Percentiles rank a stretch among this genome's conserved stretches.
Conservation (phyloP, 1,140 invertebrate species). For the Chrysomallon squamiferum region DNA sequence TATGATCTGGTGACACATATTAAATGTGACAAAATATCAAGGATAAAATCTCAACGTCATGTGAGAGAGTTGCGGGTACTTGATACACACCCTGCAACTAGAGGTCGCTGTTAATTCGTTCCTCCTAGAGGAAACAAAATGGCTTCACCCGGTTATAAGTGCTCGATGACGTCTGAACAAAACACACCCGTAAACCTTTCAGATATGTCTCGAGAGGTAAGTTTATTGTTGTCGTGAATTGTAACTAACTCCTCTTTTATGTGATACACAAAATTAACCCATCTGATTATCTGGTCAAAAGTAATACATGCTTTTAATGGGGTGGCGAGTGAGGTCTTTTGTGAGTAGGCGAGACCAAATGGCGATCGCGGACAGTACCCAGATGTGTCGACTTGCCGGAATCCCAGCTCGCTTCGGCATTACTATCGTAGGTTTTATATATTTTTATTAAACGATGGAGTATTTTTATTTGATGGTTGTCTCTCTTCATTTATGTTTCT, state of each 20-base stretch:
- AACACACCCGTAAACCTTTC: constrained; percentile 24
- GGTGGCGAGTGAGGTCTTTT: constrained; percentile 3
- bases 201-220: constrained; percentile 34
- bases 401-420: neutral
- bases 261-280: constrained; percentile 7
- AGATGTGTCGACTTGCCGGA: constrained; percentile 16
- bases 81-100: constrained; percentile 11
- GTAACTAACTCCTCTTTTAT: constrained; percentile 8
- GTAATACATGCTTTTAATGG: neutral
- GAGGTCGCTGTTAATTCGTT: constrained; percentile 14
- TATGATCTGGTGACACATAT: neutral
- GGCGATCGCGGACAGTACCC: constrained; percentile 19
- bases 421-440: constrained; percentile 1
- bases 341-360: constrained; percentile 11
- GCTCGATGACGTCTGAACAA: constrained; percentile 23
- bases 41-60: too few species aligned
- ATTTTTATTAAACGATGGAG: neutral
- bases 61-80: constrained; percentile 22
- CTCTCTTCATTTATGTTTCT: constrained; percentile 5
- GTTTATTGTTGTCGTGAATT: constrained; percentile 12
- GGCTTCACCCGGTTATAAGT: constrained; percentile 32
- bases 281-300: constrained; percentile 5
- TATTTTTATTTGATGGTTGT: neutral
- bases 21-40: too few species aligned
- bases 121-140: constrained; percentile 26